Evolutionary conservation across 2,888 invertebrate species (phyloP).

Genomic region (Ligdia adustata): DNA sequence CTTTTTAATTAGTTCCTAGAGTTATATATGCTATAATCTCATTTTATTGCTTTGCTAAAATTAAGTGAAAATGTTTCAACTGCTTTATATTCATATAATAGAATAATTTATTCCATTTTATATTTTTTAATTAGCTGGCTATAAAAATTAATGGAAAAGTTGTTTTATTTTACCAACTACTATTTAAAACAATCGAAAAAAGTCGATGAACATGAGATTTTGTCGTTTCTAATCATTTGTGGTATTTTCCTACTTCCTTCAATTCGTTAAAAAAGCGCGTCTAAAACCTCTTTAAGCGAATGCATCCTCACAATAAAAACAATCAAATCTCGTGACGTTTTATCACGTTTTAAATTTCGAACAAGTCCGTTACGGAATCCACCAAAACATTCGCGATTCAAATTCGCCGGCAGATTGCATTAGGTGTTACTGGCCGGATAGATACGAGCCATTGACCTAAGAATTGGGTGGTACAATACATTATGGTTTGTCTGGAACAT

Average conservation of each 20-base stretch:
- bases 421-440: slow-evolving; percentile 28
- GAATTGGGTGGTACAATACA: slow-evolving; percentile 34
- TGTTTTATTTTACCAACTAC: no score
- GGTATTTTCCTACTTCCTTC: no score
- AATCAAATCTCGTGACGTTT: background rate
- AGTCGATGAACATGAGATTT: background rate
- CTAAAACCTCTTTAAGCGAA: background rate
- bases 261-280: no score
- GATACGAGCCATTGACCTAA: slow-evolving; percentile 44
- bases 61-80: no score
- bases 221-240: no score
- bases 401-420: slow-evolving; percentile 23
- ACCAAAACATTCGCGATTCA: slow-evolving; percentile 13
- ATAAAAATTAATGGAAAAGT: no score
- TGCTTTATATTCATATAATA: no score
- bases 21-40: background rate
- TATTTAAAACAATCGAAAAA: background rate
- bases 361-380: background rate
- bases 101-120: no score
- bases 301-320: background rate
- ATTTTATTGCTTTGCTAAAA: no score
- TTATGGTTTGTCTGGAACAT: background rate
- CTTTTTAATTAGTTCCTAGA: background rate
- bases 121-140: no score
- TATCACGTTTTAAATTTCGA: no score